A percentile compares a stretch with the other conserved stretches of the same genome.
Evolutionary conservation across 2,888 invertebrate genomes (phyloP).

Genomic region (Stenolophus ochropezus): DNA sequence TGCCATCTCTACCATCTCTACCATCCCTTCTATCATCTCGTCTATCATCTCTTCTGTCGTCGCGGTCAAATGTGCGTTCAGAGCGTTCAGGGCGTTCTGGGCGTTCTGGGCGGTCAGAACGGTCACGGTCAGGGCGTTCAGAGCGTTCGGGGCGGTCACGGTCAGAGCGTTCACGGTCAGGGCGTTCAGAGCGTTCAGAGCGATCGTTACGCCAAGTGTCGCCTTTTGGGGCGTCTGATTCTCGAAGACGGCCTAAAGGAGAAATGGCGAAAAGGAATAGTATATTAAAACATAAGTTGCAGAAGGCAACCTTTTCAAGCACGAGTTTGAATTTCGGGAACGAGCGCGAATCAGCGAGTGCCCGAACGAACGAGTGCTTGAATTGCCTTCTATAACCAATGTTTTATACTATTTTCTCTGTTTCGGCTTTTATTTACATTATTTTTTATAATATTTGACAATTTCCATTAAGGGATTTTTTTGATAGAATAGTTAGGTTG

Average conservation of each 20-base stretch:
- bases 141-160: slow-evolving; percentile 60
- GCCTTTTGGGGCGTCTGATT: slow-evolving; percentile 38
- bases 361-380: too few species aligned
- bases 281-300: too few species aligned
- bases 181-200: slow-evolving; percentile 34
- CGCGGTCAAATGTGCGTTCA: slow-evolving; percentile 47
- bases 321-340: too few species aligned
- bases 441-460: too few species aligned
- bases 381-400: too few species aligned
- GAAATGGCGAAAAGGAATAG: background rate
- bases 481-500: too few species aligned
- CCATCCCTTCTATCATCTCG: slow-evolving; percentile 51
- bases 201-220: slow-evolving; percentile 14
- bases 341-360: too few species aligned
- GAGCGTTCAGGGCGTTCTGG: slow-evolving; percentile 54
- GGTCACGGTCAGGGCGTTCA: slow-evolving; percentile 58
- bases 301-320: too few species aligned
- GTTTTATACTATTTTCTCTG: too few species aligned
- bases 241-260: slow-evolving; percentile 46
- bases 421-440: too few species aligned
- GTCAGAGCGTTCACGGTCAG: slow-evolving; percentile 55
- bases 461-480: too few species aligned
- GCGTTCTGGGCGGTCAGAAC: background rate
- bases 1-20: slow-evolving; percentile 46
- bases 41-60: slow-evolving; percentile 52